A percentile compares a stretch with the other conserved stretches of the same genome.
phyloP scores from a whole-genome alignment of 1,140 invertebrate genomes.

The Brachionus koreanus region DNA sequence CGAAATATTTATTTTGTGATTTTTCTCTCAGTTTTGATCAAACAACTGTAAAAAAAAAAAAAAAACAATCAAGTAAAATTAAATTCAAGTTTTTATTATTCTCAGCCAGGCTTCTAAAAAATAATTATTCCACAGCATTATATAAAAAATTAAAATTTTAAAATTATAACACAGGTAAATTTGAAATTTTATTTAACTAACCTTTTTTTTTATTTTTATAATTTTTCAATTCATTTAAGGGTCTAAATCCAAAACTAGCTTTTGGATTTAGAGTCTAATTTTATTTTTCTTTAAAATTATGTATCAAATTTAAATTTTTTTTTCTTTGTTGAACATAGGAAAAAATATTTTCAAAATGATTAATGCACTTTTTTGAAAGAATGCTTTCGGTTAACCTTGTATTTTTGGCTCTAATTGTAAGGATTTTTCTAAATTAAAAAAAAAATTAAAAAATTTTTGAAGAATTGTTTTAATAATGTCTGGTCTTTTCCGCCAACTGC shows the following conservation, averaged over 20 bases:
- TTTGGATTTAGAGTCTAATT: neutral
- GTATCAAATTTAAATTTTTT: slow-evolving; percentile 1
- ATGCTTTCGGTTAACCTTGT: neutral
- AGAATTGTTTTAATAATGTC: neutral
- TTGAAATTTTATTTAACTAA: slow-evolving; percentile 15
- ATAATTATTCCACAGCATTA: neutral
- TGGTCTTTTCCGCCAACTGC: neutral
- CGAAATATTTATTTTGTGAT: neutral
- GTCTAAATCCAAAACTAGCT: neutral
- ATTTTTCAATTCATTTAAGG: neutral
- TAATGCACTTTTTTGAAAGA: slow-evolving; percentile 4
- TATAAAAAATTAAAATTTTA: neutral
- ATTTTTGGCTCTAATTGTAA: neutral
- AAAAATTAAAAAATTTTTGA: neutral
- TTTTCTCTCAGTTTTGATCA: neutral
- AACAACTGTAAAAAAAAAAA: neutral
- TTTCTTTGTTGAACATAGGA: neutral
- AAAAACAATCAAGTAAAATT: neutral
- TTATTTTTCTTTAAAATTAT: neutral
- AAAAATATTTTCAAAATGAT: neutral
- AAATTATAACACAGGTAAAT: slow-evolving; percentile 5
- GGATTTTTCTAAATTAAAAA: neutral
- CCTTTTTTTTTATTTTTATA: slow-evolving; percentile 1
- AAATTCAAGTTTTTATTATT: neutral
- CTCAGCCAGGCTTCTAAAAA: neutral